Conservation (phyloP, 2,113 vertebrate genomes). For the Anhinga anhinga region DNA sequence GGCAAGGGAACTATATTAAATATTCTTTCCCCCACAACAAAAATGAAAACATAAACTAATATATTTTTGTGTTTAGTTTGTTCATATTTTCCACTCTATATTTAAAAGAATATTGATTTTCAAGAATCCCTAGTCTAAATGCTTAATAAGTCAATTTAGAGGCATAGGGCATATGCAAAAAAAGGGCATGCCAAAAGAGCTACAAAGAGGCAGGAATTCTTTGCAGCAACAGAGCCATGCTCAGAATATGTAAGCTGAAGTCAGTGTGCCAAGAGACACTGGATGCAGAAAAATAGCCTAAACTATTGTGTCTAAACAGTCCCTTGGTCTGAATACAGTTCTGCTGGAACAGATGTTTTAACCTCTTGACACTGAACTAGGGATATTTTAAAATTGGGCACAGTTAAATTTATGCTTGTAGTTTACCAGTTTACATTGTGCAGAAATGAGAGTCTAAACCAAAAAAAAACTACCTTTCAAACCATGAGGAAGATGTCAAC, state of each 20-base stretch:
- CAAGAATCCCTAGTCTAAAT: neutral
- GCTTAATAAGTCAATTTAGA: neutral
- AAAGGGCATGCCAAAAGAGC: neutral
- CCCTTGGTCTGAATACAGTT: neutral
- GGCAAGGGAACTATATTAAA: neutral
- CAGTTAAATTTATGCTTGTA: neutral
- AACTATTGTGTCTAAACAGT: neutral
- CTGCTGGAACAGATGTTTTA: neutral
- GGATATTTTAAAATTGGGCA: neutral
- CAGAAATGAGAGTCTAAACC: neutral
- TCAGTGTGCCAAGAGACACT: neutral
- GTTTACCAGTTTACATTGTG: neutral
- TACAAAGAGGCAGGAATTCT: neutral
- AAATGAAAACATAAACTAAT: neutral
- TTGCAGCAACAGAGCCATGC: neutral
- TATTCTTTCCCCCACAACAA: neutral
- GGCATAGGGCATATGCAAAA: neutral
- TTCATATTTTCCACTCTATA: neutral
- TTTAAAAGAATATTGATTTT: neutral
- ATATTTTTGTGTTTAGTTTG: neutral
- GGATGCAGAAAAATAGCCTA: neutral
- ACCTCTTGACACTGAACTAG: rapidly evolving
- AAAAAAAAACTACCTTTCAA: neutral
- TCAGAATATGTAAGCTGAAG: neutral
- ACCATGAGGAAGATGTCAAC: rapidly evolving